These are phyloP conservation scores for Candidula unifasciata DNA, from an alignment of 2,888 invertebrate species.

Conservation along the genomic window DNA sequence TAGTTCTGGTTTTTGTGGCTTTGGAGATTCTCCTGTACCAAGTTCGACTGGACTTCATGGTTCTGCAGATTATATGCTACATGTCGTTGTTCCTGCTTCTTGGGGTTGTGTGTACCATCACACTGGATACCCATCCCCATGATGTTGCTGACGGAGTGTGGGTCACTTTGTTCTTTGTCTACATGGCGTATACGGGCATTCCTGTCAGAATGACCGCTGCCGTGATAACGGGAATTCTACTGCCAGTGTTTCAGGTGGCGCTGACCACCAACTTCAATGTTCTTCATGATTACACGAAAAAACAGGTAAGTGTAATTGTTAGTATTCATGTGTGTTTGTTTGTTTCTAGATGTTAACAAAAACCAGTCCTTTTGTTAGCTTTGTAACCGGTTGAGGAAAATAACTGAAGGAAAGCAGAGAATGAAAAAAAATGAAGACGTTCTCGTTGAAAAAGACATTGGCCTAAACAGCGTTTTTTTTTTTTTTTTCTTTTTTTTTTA, in stretches of 20 bases:
- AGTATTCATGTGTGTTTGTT: not conserved
- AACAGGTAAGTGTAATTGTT: slow-evolving; percentile 73
- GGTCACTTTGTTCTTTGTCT: slow-evolving; percentile 87
- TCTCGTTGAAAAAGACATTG: too few relatives aligned
- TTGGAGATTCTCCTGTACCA: slow-evolving; percentile 77
- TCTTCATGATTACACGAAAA: slow-evolving; percentile 74
- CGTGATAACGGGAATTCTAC: slow-evolving; percentile 78
- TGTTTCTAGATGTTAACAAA: not conserved
- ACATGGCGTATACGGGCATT: slow-evolving; percentile 90
- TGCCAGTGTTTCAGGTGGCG: slow-evolving; percentile 80
- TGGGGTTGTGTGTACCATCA: slow-evolving; percentile 81
- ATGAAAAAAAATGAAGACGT: too few relatives aligned
- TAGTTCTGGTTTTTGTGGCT: slow-evolving; percentile 72
- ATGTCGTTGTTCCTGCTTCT: slow-evolving; percentile 88
- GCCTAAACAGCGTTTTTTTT: too few relatives aligned
- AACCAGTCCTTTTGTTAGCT: too few relatives aligned
- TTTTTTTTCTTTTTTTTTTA: too few relatives aligned
- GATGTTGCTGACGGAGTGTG: slow-evolving; percentile 82
- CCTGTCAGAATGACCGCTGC: slow-evolving; percentile 90
- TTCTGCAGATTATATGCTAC: slow-evolving; percentile 88
- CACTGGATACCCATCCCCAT: slow-evolving; percentile 77
- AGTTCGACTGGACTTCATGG: slow-evolving; percentile 21
- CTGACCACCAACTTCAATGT: slow-evolving; percentile 77
- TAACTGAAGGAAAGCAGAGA: too few relatives aligned
- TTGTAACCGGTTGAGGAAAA: too few relatives aligned